Conservation (phyloP, 2,113 vertebrate genomes). For the Coptodon bakossiorum region DNA sequence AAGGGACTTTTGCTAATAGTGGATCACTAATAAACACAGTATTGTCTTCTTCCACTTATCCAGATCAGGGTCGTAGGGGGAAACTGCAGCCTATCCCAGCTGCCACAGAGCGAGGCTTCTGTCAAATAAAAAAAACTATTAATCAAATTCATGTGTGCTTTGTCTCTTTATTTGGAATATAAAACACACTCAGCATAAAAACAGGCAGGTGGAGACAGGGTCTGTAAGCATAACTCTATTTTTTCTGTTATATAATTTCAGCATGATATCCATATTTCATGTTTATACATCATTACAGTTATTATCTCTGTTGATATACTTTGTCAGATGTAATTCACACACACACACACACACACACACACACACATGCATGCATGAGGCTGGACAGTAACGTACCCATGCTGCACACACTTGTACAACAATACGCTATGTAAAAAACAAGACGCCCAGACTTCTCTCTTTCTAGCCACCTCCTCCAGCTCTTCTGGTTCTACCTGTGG, state of each 20-base stretch:
- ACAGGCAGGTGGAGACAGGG: neutral
- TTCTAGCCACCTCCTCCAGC: neutral
- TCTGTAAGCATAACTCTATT: neutral
- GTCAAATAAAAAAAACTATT: neutral
- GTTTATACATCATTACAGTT: neutral
- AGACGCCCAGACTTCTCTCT: neutral
- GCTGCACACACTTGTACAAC: neutral
- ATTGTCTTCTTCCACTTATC: neutral
- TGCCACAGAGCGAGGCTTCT: neutral
- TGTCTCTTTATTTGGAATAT: rapidly evolving
- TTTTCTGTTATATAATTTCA: neutral
- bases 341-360: neutral
- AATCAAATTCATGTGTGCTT: neutral
- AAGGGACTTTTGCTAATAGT: neutral
- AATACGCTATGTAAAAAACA: neutral
- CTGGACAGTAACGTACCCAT: neutral
- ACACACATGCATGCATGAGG: neutral
- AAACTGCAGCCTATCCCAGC: neutral
- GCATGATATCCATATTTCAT: neutral
- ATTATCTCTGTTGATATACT: neutral
- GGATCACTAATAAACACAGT: neutral
- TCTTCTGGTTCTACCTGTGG: neutral
- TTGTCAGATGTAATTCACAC: neutral
- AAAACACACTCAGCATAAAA: neutral
- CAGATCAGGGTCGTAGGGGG: neutral